Conservation (phyloP, 2,888 invertebrate genomes). For the Abrostola triplasia region DNA sequence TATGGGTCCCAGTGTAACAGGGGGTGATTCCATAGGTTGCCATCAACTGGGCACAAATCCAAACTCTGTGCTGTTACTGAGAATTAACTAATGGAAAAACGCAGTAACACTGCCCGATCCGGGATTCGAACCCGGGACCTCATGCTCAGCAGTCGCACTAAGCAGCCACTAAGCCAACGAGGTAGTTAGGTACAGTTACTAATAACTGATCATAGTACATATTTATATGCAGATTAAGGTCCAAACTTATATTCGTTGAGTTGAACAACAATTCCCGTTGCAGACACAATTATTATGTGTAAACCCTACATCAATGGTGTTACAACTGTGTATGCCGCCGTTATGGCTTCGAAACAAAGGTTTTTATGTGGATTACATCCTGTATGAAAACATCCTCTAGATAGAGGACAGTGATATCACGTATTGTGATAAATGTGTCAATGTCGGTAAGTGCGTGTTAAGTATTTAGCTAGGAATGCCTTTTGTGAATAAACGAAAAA, state of each 20-base stretch:
- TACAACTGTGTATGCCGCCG: conserved; percentile 29
- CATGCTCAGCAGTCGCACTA: no score
- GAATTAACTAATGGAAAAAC: no score
- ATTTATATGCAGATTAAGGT: not conserved
- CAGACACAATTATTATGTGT: conserved; percentile 21
- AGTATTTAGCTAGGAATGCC: conserved; percentile 8
- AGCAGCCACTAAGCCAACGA: no score
- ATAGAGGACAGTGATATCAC: conserved; percentile 42
- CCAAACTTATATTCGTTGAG: not conserved
- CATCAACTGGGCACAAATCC: no score
- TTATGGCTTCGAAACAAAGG: conserved; percentile 54
- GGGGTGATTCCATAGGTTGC: no score
- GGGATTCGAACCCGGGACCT: no score
- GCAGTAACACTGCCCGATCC: no score
- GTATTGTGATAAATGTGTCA: conserved; percentile 39
- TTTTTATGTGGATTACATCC: conserved; percentile 60
- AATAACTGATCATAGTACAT: no score
- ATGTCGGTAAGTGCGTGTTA: conserved; percentile 32
- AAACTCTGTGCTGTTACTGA: no score
- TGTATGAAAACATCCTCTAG: conserved; percentile 58
- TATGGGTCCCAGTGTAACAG: no score
- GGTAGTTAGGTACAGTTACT: no score
- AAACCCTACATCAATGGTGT: conserved; percentile 39
- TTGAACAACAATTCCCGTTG: conserved; percentile 11
- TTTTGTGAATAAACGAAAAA: no score